Conservation (phyloP, 2,113 vertebrate species). For the Alexandromys fortis region DNA sequence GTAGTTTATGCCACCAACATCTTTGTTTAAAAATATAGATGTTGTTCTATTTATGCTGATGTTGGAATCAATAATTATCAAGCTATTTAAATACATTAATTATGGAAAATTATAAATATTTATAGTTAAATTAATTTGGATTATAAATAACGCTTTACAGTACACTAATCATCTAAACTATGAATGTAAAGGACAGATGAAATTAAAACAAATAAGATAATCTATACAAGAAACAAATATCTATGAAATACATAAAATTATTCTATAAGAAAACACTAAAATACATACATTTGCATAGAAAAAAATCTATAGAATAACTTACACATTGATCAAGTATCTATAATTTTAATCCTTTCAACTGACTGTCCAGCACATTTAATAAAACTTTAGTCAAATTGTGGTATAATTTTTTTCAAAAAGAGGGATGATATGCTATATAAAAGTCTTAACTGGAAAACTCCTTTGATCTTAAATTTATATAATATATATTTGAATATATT, state of each 20-base stretch:
- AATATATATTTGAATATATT: not conserved
- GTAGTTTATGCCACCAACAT: not conserved
- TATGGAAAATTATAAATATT: not conserved
- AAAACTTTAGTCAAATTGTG: not conserved
- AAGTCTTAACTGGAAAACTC: not conserved
- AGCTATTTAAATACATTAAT: not conserved
- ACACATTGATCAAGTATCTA: not conserved
- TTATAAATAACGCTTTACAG: not conserved
- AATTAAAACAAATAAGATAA: not conserved
- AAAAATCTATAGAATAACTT: not conserved
- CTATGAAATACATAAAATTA: not conserved
- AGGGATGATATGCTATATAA: not conserved
- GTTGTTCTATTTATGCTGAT: not conserved
- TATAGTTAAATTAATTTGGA: not conserved
- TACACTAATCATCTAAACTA: not conserved
- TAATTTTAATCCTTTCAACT: not conserved
- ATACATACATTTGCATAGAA: not conserved
- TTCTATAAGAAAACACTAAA: not conserved
- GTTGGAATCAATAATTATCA: not conserved
- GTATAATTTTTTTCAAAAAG: not conserved
- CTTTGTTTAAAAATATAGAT: conserved; percentile 1
- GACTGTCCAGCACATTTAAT: not conserved
- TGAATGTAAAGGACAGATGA: not conserved
- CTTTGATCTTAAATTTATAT: not conserved
- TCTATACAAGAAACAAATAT: not conserved